phyloP scores from a whole-genome alignment of 1,140 invertebrate genomes.

The Cyphomyrmex costatus region DNA sequence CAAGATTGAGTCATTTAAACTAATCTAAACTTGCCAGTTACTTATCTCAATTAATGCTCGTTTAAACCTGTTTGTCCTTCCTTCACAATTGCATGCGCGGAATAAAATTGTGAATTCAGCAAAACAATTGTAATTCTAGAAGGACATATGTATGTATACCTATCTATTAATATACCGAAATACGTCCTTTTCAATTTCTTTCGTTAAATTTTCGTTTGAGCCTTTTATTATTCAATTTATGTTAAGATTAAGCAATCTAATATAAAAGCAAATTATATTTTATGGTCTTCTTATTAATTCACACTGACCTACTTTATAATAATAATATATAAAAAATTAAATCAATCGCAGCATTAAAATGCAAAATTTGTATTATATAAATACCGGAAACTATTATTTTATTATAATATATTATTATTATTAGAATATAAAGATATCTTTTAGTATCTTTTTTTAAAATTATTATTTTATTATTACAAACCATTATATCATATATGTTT shows the following conservation, averaged over 20 bases:
- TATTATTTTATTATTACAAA: conserved; percentile 28
- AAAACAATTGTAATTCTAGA: neutral
- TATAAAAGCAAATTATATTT: neutral
- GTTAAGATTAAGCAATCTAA: neutral
- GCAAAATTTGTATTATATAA: too few relatives aligned
- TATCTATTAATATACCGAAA: too few relatives aligned
- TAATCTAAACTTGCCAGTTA: neutral
- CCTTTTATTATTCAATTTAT: neutral
- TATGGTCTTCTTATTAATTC: too few relatives aligned
- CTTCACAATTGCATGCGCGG: neutral
- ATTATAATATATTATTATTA: too few relatives aligned
- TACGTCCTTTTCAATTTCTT: too few relatives aligned
- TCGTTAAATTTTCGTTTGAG: neutral
- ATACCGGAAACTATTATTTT: too few relatives aligned
- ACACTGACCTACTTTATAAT: too few relatives aligned
- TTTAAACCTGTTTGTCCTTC: neutral
- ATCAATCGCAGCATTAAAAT: too few relatives aligned
- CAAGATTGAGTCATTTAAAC: neutral
- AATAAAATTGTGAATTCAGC: neutral
- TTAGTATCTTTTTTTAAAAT: neutral
- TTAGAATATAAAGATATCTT: too few relatives aligned
- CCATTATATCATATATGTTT: too few relatives aligned
- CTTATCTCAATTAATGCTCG: neutral
- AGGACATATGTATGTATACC: neutral
- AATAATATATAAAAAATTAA: too few relatives aligned